Percentiles rank a stretch among this genome's conserved stretches.
These are phyloP conservation scores for Agrochola lychnidis DNA, from an alignment of 2,888 invertebrate genomes.

Conservation along the genomic window DNA sequence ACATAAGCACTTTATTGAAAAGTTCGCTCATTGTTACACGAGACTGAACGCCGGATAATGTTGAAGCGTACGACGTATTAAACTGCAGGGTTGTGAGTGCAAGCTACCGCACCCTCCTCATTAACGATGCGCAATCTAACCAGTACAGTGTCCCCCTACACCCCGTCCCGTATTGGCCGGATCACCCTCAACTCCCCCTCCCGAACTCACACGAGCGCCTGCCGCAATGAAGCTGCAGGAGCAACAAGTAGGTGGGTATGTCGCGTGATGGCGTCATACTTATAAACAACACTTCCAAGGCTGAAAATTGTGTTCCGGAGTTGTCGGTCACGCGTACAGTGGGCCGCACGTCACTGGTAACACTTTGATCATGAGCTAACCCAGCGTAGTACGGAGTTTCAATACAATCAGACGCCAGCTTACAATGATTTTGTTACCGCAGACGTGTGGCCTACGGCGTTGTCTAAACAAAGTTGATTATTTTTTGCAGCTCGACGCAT, in stretches of 20 bases:
- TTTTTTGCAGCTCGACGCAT: neutral
- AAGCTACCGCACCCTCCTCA: neutral
- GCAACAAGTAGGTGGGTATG: constrained; percentile 28
- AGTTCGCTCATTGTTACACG: neutral
- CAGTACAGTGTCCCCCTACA: neutral
- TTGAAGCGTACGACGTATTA: neutral
- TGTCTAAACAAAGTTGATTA: neutral
- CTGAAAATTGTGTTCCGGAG: neutral
- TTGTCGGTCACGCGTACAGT: too few species aligned
- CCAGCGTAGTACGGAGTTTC: too few species aligned
- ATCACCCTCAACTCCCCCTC: neutral
- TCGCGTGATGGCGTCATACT: neutral
- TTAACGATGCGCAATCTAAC: neutral
- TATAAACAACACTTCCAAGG: neutral
- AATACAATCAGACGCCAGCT: too few species aligned
- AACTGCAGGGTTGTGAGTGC: neutral
- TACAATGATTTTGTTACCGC: too few species aligned
- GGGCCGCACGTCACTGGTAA: too few species aligned
- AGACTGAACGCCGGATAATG: neutral
- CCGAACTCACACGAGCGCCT: neutral
- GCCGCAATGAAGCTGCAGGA: constrained; percentile 37
- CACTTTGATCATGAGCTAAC: too few species aligned
- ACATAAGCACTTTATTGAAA: neutral
- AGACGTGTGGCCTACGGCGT: too few species aligned
- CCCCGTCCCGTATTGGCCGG: too few species aligned